A percentile compares a stretch with the other conserved stretches of the same genome.
phyloP scores from a whole-genome alignment of 2,113 vertebrate genomes.

The Fregata magnificens region DNA sequence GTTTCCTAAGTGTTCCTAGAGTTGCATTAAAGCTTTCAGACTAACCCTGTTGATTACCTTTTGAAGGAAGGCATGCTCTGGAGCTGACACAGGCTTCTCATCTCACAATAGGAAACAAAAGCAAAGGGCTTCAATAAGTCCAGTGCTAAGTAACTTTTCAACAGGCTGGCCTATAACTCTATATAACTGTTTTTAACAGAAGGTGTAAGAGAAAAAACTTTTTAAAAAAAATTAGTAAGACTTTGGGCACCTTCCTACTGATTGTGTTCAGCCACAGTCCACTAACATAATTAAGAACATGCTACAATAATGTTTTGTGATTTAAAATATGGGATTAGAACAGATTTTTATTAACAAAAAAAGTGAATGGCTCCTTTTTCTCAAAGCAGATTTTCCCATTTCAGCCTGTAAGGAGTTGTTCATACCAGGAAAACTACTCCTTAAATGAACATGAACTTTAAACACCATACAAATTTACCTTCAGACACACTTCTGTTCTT shows the following conservation, averaged over 20 bases:
- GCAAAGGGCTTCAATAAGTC: not conserved
- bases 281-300: not conserved
- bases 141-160: not conserved
- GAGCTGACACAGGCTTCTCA: not conserved
- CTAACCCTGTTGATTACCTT: not conserved
- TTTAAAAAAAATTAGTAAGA: not conserved
- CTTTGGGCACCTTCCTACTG: not conserved
- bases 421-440: not conserved
- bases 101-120: slow-evolving; percentile 6
- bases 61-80: not conserved
- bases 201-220: not conserved
- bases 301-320: not conserved
- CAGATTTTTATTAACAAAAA: not conserved
- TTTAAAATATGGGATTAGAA: not conserved
- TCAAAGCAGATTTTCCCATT: not conserved
- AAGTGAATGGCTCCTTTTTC: not conserved
- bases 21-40: not conserved
- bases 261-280: not conserved
- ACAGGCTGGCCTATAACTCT: not conserved
- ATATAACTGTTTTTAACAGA: not conserved
- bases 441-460: not conserved
- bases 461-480: not conserved
- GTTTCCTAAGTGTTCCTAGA: not conserved
- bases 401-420: not conserved
- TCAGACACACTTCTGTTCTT: not conserved